phyloP scores from a whole-genome alignment of 1,140 invertebrate genomes.

The Armadillidium nasatum region DNA sequence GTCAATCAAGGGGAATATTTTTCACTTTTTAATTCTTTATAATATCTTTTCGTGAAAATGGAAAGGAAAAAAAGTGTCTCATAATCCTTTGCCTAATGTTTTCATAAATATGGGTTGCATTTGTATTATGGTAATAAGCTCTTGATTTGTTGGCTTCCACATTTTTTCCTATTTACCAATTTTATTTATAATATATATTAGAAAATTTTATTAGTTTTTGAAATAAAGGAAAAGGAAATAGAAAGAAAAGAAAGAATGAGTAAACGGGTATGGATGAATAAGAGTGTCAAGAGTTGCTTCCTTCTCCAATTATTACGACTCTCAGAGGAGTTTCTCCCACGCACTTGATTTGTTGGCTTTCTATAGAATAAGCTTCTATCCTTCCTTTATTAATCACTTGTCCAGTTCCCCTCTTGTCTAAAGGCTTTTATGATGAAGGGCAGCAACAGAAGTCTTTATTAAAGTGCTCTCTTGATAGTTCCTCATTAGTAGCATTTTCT shows the following conservation, averaged over 20 bases:
- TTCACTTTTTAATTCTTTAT: too few species aligned
- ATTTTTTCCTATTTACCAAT: too few species aligned
- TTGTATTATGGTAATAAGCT: too few species aligned
- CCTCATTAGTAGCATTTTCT: background rate
- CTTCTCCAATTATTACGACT: background rate
- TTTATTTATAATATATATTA: too few species aligned
- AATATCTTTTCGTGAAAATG: too few species aligned
- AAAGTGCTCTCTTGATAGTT: background rate
- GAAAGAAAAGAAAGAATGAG: background rate
- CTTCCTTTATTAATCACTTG: slow-evolving; percentile 4
- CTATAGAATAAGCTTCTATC: background rate
- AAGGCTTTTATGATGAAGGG: slow-evolving; percentile 1
- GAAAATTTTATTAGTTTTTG: too few species aligned
- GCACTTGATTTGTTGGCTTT: background rate
- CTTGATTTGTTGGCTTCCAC: too few species aligned
- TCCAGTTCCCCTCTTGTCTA: background rate
- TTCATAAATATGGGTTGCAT: too few species aligned
- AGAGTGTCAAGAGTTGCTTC: background rate
- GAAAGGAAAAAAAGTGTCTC: too few species aligned
- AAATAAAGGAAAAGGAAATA: background rate
- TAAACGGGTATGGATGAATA: too few species aligned
- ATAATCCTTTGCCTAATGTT: too few species aligned
- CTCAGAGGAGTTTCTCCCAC: background rate
- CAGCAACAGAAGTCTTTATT: background rate
- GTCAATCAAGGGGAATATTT: too few species aligned